These are phyloP conservation scores for Synchiropus splendidus DNA, from an alignment of 2,113 vertebrate genomes.

Conservation along the genomic window DNA sequence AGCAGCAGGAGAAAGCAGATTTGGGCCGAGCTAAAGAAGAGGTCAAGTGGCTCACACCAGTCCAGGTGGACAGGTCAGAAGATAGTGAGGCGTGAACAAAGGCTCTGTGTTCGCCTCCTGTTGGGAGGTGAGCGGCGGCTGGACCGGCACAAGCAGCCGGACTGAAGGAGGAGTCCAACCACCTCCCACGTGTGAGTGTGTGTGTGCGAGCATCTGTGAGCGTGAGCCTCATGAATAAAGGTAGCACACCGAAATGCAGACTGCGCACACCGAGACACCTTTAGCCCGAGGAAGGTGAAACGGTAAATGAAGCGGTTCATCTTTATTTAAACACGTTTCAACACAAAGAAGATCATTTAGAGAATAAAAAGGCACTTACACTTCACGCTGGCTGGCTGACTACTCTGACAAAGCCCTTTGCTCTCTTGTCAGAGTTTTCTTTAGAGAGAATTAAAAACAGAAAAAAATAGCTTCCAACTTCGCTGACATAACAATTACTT, in stretches of 20 bases:
- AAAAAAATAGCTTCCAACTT: conserved; percentile 8
- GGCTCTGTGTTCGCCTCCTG: conserved; percentile 40
- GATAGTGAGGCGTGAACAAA: no score
- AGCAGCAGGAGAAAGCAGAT: neutral
- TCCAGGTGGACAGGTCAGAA: conserved; percentile 44
- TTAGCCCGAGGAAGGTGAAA: conserved; percentile 4
- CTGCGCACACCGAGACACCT: no score
- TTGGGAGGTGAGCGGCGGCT: conserved; percentile 33
- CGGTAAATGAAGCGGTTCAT: neutral
- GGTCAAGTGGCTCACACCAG: conserved; percentile 36
- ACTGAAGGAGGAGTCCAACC: conserved; percentile 32
- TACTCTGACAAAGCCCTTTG: neutral
- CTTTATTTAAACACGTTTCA: neutral
- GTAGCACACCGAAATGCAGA: conserved; percentile 1
- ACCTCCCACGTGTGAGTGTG: conserved; percentile 46
- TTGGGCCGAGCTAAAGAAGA: conserved; percentile 30
- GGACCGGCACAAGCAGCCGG: conserved; percentile 24
- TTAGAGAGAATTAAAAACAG: neutral
- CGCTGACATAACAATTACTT: no score
- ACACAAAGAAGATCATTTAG: no score
- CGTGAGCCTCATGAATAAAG: conserved; percentile 21
- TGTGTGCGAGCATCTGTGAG: conserved; percentile 23
- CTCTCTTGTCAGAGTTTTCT: neutral
- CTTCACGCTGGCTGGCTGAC: neutral
- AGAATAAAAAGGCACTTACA: neutral